A percentile compares a stretch with the other conserved stretches of the same genome.
Evolutionary conservation across 2,113 vertebrate species (phyloP).

Genomic region (Pavo muticus): DNA sequence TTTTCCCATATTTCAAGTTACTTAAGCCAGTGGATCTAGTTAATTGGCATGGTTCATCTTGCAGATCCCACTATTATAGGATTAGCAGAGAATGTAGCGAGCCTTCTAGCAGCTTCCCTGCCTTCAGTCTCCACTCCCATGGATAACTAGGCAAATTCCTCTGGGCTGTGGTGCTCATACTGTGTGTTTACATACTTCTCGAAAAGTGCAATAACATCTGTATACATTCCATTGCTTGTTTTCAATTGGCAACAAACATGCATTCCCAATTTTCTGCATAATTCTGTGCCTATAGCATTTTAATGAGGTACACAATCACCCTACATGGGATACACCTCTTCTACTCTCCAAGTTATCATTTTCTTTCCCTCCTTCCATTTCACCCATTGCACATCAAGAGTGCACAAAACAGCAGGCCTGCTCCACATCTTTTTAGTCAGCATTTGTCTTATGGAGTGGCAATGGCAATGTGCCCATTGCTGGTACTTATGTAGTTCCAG

Average conservation of each 20-base stretch:
- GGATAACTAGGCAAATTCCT: not conserved
- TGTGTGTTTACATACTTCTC: not conserved
- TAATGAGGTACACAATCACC: fast-evolving
- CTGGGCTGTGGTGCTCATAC: not conserved
- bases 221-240: not conserved
- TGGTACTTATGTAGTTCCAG: not conserved
- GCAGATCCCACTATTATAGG: not conserved
- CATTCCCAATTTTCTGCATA: not conserved
- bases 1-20: not conserved
- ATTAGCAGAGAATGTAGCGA: not conserved
- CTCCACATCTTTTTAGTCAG: not conserved
- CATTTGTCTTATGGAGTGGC: not conserved
- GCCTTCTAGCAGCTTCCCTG: not conserved
- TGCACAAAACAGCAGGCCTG: not conserved
- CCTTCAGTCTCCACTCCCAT: not conserved
- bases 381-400: not conserved
- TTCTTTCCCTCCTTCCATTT: not conserved
- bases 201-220: not conserved
- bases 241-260: not conserved
- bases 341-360: not conserved
- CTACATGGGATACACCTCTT: fast-evolving
- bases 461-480: not conserved
- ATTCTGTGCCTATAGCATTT: not conserved
- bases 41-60: not conserved
- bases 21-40: not conserved